phyloP scores from a whole-genome alignment of 2,888 invertebrate species.

The Drosophila affinis region DNA sequence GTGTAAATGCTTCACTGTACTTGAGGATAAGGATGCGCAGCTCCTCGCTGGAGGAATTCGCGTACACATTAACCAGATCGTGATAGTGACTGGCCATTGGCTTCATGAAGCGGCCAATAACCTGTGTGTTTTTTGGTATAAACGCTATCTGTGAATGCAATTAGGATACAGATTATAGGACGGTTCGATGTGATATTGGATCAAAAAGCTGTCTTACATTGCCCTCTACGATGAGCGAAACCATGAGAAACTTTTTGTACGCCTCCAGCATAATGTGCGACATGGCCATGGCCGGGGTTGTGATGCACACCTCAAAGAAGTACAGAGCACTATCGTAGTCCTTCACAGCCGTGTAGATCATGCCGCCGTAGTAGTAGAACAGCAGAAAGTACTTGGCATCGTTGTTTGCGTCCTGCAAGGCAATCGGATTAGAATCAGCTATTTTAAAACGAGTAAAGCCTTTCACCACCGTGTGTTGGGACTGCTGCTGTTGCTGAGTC shows the following conservation, averaged over 20 bases:
- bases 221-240: conserved; percentile 95
- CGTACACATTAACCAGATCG: conserved; percentile 93
- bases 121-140: conserved; percentile 96
- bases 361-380: conserved; percentile 98
- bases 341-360: conserved; percentile 97
- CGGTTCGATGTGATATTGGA: neutral
- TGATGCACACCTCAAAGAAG: conserved; percentile 97
- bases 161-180: conserved; percentile 15
- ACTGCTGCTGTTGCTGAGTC: conserved; percentile 66
- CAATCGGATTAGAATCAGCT: neutral
- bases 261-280: conserved; percentile 99
- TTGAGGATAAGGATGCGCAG: conserved; percentile 89
- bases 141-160: conserved; percentile 84
- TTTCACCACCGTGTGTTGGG: conserved; percentile 64
- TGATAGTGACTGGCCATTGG: conserved; percentile 94
- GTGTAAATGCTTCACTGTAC: conserved; percentile 91
- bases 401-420: conserved; percentile 87
- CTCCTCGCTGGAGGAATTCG: conserved; percentile 89
- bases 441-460: neutral
- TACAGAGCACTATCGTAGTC: conserved; percentile 96
- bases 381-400: conserved; percentile 90
- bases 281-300: conserved; percentile 96
- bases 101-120: conserved; percentile 93
- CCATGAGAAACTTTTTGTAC: conserved; percentile 97
- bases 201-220: conserved; percentile 86